A percentile compares a stretch with the other conserved stretches of the same genome.
These are phyloP conservation scores for Rhincodon typus DNA, from an alignment of 2,797 vertebrate genomes.

Conservation along the genomic window DNA sequence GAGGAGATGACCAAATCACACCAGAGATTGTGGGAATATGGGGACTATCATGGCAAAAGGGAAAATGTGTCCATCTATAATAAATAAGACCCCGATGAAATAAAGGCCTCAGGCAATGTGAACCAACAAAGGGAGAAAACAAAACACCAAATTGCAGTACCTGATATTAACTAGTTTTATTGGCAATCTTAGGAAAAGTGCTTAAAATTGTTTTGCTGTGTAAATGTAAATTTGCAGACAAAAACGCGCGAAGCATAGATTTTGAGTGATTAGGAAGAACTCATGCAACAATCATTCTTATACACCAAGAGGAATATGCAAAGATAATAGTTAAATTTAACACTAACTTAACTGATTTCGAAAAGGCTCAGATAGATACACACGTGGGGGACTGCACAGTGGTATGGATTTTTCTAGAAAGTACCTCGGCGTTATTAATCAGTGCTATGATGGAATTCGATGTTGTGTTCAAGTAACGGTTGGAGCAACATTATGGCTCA, in stretches of 20 bases:
- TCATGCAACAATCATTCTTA: background rate
- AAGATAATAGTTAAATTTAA: background rate
- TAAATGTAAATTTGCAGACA: background rate
- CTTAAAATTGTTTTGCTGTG: background rate
- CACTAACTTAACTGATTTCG: background rate
- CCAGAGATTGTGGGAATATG: background rate
- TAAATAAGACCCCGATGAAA: background rate
- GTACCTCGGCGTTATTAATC: background rate
- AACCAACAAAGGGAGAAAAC: background rate
- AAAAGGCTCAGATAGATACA: background rate
- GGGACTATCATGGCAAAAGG: background rate
- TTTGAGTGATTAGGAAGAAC: background rate
- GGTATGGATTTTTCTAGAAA: background rate
- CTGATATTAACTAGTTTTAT: background rate
- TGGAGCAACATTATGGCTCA: background rate
- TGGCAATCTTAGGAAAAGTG: background rate
- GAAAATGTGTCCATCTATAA: too few relatives aligned
- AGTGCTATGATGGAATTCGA: background rate
- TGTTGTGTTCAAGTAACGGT: background rate
- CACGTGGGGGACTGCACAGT: background rate
- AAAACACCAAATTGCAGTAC: background rate
- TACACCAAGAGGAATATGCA: background rate
- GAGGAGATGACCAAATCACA: background rate
- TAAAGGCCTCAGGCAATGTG: background rate
- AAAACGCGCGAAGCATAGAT: background rate